Evolutionary conservation across 1,140 invertebrate genomes (phyloP).

Genomic region (Hycleus phaleratus): DNA sequence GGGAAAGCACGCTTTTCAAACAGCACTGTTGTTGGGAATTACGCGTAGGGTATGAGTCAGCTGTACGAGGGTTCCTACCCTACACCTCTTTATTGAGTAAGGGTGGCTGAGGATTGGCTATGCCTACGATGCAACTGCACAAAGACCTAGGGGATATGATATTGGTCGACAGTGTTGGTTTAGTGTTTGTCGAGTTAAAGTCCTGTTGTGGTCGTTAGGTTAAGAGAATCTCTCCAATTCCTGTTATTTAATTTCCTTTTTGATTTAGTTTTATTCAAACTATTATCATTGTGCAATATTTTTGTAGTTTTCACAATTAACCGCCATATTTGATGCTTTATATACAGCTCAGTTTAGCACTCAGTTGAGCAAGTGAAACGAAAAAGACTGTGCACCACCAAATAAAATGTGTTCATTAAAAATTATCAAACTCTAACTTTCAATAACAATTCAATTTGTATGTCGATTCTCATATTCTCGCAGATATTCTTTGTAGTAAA

Average conservation of each 20-base stretch:
- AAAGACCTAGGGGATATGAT: slow-evolving; percentile 32
- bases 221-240: not conserved
- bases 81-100: slow-evolving; percentile 41
- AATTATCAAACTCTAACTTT: no score
- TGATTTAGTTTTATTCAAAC: not conserved
- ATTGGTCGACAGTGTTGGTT: slow-evolving; percentile 36
- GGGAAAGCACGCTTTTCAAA: slow-evolving; percentile 8
- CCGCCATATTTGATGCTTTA: no score
- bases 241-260: not conserved
- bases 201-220: slow-evolving; percentile 39
- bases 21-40: slow-evolving; percentile 10
- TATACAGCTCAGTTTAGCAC: no score
- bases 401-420: slow-evolving; percentile 3
- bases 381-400: slow-evolving; percentile 10
- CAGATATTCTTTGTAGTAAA: no score
- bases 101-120: slow-evolving; percentile 39
- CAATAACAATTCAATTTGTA: no score
- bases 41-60: slow-evolving; percentile 34
- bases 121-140: slow-evolving; percentile 36
- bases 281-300: slow-evolving; percentile 9
- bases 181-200: slow-evolving; percentile 41
- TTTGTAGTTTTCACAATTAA: no score
- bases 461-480: no score
- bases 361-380: not conserved
- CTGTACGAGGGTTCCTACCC: slow-evolving; percentile 34